Percentiles rank a stretch among this genome's conserved stretches.
Evolutionary conservation across 2,797 vertebrate species (phyloP).

Genomic region (Falco berigora): DNA sequence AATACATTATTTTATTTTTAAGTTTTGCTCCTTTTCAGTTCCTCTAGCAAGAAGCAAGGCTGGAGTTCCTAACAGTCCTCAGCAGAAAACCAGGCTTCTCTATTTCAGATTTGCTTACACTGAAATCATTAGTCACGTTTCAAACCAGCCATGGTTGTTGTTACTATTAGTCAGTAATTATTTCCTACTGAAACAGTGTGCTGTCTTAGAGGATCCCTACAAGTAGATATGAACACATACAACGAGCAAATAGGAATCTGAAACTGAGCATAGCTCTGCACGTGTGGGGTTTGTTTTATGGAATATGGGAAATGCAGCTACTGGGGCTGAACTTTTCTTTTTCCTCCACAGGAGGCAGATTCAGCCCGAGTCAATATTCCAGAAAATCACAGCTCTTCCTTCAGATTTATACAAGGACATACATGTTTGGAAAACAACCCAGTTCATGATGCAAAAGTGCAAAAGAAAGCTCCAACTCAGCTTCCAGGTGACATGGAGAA

Average conservation of each 20-base stretch:
- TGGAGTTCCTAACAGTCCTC: background rate
- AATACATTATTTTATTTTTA: background rate
- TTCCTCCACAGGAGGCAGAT: conserved; percentile 17
- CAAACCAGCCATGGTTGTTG: background rate
- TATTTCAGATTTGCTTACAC: background rate
- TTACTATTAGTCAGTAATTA: background rate
- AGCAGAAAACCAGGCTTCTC: background rate
- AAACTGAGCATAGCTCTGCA: background rate
- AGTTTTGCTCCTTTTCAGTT: background rate
- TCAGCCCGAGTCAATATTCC: background rate
- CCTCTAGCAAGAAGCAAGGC: background rate
- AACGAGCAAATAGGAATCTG: background rate
- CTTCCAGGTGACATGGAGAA: background rate
- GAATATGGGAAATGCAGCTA: background rate
- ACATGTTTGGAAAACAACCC: background rate
- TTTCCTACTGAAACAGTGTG: background rate
- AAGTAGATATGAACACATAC: background rate
- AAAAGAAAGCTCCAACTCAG: background rate
- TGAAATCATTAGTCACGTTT: background rate
- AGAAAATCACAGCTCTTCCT: background rate
- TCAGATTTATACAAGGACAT: background rate
- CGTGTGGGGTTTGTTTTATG: background rate
- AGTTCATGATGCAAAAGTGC: background rate
- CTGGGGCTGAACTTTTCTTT: background rate
- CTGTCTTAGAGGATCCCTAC: background rate